Evolutionary conservation across 2,888 invertebrate genomes (phyloP), one percentile per base, ranked within the genome.

Genomic region (Aleiodes testaceus): DNA sequence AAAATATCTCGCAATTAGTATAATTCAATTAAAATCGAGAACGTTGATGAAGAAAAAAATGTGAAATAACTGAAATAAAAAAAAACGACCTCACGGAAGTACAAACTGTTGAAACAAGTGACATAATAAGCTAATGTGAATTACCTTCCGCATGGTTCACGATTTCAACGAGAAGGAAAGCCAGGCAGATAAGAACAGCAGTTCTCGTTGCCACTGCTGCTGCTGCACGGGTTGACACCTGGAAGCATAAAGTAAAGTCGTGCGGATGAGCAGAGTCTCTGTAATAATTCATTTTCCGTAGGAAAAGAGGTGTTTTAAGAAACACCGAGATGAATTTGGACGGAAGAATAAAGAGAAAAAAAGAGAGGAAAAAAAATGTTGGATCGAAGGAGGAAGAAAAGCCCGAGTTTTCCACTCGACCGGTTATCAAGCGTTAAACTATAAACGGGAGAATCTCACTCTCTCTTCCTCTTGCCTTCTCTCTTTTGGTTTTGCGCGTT

Each of bases 131-230:
- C 26, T 61, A 69, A 69, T 61, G 42, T 61, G 45, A 26, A 61
- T 72, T 80, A 87, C 87, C 87, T 84, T 87, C 86, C 69, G 82
- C 80, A 78, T 85, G 80, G 66, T 84, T 81, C 55, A 81, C 76
- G 55, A 81, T 75, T 70, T 79, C 81, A 61, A 82, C 66, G 64
- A 86, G 75, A 50, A 85, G 68, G 61, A 85, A 75, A 65, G 80
- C 78, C 76, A 84, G 76, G 75, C 82, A 86, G 74, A 82, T 72
- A 76, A 82, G 74, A 64, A 79, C 79, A 70, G 79, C 78, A 74
- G 79, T 79, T 69, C 79, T 79, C 81, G 81, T 81, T 79, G 73
- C 74, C 53, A 74, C 70, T 70, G 72, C 22, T 47, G 26, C 26
- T 2, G 47, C 53, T 67, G 45, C 47, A 30, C 67, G 72, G 72